Percentiles rank a stretch among this genome's conserved stretches.
Conservation (phyloP, 1,140 invertebrate species). For the Ips nitidus region DNA sequence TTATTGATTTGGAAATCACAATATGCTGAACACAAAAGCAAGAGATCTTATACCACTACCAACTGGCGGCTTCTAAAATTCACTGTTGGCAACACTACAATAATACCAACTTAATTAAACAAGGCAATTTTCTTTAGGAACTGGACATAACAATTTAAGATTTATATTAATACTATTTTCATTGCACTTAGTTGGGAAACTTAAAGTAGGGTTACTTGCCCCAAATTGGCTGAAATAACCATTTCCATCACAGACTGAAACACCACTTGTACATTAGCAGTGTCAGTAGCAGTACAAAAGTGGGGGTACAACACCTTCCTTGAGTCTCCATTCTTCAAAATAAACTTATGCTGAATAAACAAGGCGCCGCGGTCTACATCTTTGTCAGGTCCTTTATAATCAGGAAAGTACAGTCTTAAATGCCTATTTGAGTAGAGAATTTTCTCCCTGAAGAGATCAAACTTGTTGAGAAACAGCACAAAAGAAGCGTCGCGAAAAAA, state of each 20-base stretch:
- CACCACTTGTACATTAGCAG: slow-evolving; percentile 62
- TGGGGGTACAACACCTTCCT: slow-evolving; percentile 65
- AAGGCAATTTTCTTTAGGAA: no score
- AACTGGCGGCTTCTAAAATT: no score
- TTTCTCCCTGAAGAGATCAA: slow-evolving; percentile 69
- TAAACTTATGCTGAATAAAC: slow-evolving; percentile 67
- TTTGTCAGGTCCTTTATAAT: slow-evolving; percentile 64
- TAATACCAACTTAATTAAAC: no score
- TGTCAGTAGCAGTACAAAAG: slow-evolving; percentile 68
- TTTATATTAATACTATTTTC: no score
- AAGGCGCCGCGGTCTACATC: slow-evolving; percentile 65
- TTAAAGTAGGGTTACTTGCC: slow-evolving; percentile 52
- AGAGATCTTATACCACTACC: no score
- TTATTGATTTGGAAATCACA: no score
- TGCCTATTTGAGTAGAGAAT: slow-evolving; percentile 65
- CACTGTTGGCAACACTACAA: no score
- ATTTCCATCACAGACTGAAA: slow-evolving; percentile 66
- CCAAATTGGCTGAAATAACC: slow-evolving; percentile 61
- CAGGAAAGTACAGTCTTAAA: slow-evolving; percentile 61
- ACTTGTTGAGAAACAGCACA: slow-evolving; percentile 71
- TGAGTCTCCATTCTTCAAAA: slow-evolving; percentile 58
- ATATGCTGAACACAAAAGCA: no score
- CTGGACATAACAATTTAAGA: no score
- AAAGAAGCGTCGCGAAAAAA: slow-evolving; percentile 67
- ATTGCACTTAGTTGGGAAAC: no score